Conservation (phyloP, 2,113 vertebrate species). For the Serilophus lunatus region DNA sequence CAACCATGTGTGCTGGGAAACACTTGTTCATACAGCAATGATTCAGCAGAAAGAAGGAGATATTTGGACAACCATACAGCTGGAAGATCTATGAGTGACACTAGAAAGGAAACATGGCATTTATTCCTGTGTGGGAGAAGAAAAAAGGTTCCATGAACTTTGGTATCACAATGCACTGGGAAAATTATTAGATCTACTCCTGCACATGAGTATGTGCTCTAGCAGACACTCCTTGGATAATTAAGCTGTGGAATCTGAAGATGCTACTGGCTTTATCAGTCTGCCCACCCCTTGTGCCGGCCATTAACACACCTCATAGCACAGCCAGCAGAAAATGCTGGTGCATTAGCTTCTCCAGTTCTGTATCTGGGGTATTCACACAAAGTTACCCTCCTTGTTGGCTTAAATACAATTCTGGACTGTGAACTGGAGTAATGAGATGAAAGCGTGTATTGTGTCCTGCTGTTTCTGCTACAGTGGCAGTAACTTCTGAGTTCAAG, state of each 20-base stretch:
- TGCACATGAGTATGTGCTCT: not conserved
- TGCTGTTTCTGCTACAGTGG: not conserved
- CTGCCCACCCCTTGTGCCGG: not conserved
- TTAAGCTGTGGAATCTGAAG: not conserved
- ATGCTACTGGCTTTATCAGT: not conserved
- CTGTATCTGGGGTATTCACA: not conserved
- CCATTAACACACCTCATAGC: not conserved
- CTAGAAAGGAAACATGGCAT: not conserved
- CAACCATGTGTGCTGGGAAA: fast-evolving
- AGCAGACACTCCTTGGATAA: not conserved
- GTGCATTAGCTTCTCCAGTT: not conserved
- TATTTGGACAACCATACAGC: not conserved
- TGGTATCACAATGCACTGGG: not conserved
- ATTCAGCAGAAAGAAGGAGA: not conserved
- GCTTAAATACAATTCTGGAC: not conserved
- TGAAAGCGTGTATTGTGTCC: not conserved
- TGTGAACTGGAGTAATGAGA: not conserved
- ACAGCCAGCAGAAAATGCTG: not conserved
- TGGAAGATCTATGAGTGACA: not conserved
- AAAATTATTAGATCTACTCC: not conserved
- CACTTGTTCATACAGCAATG: not conserved
- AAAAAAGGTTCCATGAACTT: not conserved
- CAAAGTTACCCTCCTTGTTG: not conserved
- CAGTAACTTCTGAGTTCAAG: not conserved
- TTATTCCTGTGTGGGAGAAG: not conserved